Conservation (phyloP, 2,888 invertebrate genomes). For the Druceiella hillmani region DNA sequence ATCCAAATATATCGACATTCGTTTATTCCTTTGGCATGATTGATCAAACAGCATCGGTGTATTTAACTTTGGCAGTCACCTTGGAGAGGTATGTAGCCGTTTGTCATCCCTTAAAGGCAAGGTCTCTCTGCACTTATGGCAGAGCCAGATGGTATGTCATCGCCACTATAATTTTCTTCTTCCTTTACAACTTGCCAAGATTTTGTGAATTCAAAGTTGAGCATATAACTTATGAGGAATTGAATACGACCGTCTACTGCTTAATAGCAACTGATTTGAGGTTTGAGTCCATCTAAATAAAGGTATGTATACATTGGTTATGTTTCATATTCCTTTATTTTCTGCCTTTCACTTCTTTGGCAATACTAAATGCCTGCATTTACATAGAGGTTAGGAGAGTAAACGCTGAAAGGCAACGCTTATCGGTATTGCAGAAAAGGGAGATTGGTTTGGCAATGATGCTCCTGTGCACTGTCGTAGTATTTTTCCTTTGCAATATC, state of each 20-base stretch:
- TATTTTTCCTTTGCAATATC: slow-evolving; percentile 91
- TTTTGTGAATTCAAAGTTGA: slow-evolving; percentile 71
- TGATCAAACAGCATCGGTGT: slow-evolving; percentile 91
- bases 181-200: slow-evolving; percentile 81
- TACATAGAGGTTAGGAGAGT: slow-evolving; percentile 86
- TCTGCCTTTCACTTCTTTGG: slow-evolving; percentile 83
- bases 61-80: slow-evolving; percentile 84
- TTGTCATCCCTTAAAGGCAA: slow-evolving; percentile 82
- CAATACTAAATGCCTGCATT: slow-evolving; percentile 86
- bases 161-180: slow-evolving; percentile 72
- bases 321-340: slow-evolving; percentile 93
- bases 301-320: slow-evolving; percentile 90
- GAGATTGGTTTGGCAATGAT: slow-evolving; percentile 94
- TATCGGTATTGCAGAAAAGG: slow-evolving; percentile 84
- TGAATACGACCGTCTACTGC: slow-evolving; percentile 64
- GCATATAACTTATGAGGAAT: slow-evolving; percentile 42
- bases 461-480: slow-evolving; percentile 89
- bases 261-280: slow-evolving; percentile 63
- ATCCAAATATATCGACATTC: slow-evolving; percentile 73
- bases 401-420: slow-evolving; percentile 81
- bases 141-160: slow-evolving; percentile 81
- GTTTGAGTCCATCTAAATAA: slow-evolving; percentile 69
- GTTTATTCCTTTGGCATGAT: slow-evolving; percentile 81
- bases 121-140: slow-evolving; percentile 86
- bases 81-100: slow-evolving; percentile 93